These are phyloP conservation scores for Aradus depressus DNA, from an alignment of 2,888 invertebrate species.

Conservation along the genomic window DNA sequence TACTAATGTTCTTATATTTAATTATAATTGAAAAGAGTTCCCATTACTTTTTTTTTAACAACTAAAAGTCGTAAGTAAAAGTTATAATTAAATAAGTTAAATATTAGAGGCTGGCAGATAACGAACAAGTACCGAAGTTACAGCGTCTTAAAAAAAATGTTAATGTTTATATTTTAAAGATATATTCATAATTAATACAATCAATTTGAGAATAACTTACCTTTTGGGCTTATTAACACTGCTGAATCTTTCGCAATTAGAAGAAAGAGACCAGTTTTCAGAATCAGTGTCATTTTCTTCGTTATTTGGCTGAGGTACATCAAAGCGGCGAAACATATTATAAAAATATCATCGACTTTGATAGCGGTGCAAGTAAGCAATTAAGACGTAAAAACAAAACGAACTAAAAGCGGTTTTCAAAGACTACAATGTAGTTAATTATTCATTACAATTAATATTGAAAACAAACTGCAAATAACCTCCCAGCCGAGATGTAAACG, in stretches of 20 bases:
- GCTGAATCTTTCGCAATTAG: slow-evolving; percentile 9
- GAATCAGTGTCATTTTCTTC: slow-evolving; percentile 7
- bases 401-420: background rate
- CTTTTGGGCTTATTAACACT: slow-evolving; percentile 9
- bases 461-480: background rate
- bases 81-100: too few species aligned
- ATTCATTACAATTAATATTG: background rate
- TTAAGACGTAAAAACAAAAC: background rate
- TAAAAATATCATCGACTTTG: background rate
- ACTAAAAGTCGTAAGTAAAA: too few species aligned
- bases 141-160: too few species aligned
- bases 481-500: background rate
- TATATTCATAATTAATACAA: background rate
- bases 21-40: too few species aligned
- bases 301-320: background rate
- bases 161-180: too few species aligned
- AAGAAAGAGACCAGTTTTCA: slow-evolving; percentile 12
- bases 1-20: too few species aligned
- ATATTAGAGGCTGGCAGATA: too few species aligned
- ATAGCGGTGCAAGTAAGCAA: background rate
- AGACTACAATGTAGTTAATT: background rate
- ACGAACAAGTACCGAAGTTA: too few species aligned
- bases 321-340: slow-evolving; percentile 9
- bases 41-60: too few species aligned
- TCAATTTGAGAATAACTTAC: slow-evolving; percentile 1